Evolutionary conservation across 2,113 vertebrate species (phyloP).

Genomic region (Lagenorhynchus albirostris): DNA sequence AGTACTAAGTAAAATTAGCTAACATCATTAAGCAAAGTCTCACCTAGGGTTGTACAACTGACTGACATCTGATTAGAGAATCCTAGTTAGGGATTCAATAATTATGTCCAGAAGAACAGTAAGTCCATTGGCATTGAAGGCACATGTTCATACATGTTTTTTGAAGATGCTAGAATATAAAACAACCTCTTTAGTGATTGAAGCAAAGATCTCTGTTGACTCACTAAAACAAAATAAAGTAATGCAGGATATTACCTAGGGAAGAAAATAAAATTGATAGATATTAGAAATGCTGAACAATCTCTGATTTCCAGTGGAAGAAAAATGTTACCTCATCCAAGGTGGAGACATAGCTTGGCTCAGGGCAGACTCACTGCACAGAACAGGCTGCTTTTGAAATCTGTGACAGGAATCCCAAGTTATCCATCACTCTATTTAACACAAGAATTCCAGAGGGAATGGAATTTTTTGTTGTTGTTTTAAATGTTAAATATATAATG

Average conservation of each 20-base stretch:
- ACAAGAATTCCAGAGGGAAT: neutral
- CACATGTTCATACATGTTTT: neutral
- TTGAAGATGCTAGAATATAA: neutral
- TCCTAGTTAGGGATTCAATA: neutral
- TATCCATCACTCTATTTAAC: neutral
- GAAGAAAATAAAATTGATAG: conserved; percentile 5
- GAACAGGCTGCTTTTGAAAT: neutral
- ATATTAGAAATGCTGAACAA: neutral
- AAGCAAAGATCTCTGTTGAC: neutral
- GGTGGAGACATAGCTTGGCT: neutral
- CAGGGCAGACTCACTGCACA: neutral
- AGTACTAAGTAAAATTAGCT: conserved; percentile 6
- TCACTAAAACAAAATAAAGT: neutral
- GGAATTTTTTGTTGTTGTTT: neutral
- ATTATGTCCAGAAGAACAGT: neutral
- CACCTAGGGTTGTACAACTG: neutral
- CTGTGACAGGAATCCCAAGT: neutral
- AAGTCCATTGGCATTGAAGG: neutral
- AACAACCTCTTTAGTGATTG: neutral
- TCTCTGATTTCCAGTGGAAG: neutral
- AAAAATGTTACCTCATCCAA: neutral
- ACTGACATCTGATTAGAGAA: neutral
- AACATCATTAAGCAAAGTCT: neutral
- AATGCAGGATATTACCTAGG: neutral
- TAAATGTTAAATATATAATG: neutral